Percentiles rank a stretch among this genome's conserved stretches.
Conservation (phyloP, 2,113 vertebrate genomes). For the Rutilus rutilus region DNA sequence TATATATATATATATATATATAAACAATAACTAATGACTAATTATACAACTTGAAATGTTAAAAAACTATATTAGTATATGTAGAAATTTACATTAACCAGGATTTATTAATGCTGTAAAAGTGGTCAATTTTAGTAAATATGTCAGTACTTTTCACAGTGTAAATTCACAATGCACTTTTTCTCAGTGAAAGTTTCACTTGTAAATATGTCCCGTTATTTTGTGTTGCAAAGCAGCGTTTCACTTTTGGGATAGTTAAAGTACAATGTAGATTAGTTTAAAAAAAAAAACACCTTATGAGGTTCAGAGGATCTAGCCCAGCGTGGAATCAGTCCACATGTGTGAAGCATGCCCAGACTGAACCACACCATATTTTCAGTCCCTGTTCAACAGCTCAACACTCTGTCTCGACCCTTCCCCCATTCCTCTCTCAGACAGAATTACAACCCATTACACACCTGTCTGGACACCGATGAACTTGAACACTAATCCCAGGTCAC, state of each 20-base stretch:
- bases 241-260: neutral
- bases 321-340: neutral
- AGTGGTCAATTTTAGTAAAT: neutral
- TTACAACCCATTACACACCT: conserved; percentile 58
- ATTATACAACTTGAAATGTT: neutral
- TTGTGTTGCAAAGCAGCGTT: neutral
- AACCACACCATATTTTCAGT: conserved; percentile 31
- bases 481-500: conserved; percentile 57
- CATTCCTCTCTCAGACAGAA: conserved; percentile 40
- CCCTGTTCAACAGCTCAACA: conserved; percentile 18
- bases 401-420: conserved; percentile 5
- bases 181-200: neutral
- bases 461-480: conserved; percentile 58
- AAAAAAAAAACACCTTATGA: neutral
- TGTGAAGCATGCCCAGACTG: conserved; percentile 17
- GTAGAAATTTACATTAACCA: neutral
- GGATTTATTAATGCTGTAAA: neutral
- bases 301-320: neutral
- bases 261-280: neutral
- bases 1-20: no score
- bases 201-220: neutral
- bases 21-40: neutral
- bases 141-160: neutral
- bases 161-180: neutral
- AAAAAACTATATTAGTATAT: no score